These are phyloP conservation scores for Lepidochitona cinerea DNA, from an alignment of 2,888 invertebrate species.

Conservation along the genomic window DNA sequence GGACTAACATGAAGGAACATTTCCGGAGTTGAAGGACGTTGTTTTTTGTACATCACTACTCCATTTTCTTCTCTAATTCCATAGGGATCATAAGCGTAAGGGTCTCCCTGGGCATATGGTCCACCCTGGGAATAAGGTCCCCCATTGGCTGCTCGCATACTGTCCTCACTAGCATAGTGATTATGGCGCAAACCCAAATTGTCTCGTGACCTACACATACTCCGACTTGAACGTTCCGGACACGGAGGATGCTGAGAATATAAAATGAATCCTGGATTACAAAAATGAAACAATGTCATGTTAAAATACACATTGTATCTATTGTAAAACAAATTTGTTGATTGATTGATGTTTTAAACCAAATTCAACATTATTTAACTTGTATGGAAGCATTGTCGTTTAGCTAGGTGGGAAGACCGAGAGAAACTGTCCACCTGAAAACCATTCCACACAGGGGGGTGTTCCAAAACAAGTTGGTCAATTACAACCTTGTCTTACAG, in stretches of 20 bases:
- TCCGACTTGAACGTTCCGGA: background rate
- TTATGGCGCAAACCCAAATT: background rate
- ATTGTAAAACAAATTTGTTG: no score
- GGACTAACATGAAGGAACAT: constrained; percentile 6
- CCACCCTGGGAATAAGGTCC: background rate
- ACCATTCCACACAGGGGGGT: no score
- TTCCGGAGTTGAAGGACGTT: background rate
- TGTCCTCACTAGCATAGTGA: constrained; percentile 8
- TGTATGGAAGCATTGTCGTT: no score
- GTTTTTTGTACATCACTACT: background rate
- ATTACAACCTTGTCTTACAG: no score
- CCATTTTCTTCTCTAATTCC: background rate
- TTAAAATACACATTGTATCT: no score
- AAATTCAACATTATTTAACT: no score
- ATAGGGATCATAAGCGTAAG: background rate
- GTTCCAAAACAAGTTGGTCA: no score
- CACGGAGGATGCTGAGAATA: background rate
- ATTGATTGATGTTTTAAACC: no score
- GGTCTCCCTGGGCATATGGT: background rate
- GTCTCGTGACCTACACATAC: background rate
- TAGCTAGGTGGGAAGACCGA: no score
- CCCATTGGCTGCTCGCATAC: background rate
- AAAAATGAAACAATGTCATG: no score
- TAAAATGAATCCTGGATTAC: no score
- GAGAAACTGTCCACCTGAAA: no score